phyloP scores from a whole-genome alignment of 2,113 vertebrate species.

The Eupsittula cactorum region DNA sequence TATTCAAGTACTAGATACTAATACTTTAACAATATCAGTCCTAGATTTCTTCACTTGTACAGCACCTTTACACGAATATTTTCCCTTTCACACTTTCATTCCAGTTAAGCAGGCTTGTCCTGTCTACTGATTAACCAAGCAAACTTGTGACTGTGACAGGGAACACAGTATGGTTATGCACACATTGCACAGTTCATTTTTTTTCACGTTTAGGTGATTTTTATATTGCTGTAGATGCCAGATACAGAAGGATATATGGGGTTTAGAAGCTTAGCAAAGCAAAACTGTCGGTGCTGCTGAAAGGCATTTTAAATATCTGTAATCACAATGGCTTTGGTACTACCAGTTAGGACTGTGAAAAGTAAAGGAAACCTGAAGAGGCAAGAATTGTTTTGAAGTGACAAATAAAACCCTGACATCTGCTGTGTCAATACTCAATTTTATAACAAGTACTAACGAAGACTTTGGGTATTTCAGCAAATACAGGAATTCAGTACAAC shows the following conservation, averaged over 20 bases:
- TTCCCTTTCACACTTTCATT: neutral
- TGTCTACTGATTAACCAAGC: neutral
- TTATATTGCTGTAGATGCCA: neutral
- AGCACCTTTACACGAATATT: neutral
- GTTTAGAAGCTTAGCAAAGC: neutral
- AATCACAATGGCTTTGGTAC: neutral
- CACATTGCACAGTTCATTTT: neutral
- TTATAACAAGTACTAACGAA: neutral
- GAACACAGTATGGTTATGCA: neutral
- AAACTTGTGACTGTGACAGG: neutral
- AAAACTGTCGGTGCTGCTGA: neutral
- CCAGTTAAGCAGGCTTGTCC: neutral
- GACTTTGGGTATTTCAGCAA: neutral
- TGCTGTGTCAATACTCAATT: accelerated
- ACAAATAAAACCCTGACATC: neutral
- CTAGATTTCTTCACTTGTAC: neutral
- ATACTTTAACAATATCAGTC: neutral
- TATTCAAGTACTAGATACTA: neutral
- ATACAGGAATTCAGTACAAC: neutral
- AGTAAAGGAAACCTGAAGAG: neutral
- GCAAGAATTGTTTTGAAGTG: neutral
- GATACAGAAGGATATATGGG: neutral
- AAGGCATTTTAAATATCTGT: neutral
- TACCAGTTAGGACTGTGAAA: neutral
- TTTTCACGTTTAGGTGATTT: neutral